Percentiles rank a stretch among this genome's conserved stretches.
phyloP scores from a whole-genome alignment of 2,113 vertebrate genomes.

The Bucco capensis region DNA sequence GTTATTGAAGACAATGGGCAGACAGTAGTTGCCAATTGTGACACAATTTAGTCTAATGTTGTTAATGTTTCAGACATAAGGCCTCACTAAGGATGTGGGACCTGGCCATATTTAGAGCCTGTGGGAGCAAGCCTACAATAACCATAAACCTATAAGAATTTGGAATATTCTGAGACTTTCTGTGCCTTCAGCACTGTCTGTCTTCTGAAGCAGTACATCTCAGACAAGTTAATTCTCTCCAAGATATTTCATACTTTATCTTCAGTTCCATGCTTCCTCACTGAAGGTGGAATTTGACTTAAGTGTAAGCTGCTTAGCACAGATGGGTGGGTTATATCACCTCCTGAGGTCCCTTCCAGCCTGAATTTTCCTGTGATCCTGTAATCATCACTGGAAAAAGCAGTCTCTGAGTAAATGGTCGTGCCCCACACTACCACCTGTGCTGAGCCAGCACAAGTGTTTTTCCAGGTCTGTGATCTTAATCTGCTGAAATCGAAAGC shows the following conservation, averaged over 20 bases:
- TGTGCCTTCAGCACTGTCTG: neutral
- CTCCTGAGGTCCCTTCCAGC: neutral
- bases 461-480: neutral
- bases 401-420: neutral
- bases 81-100: neutral
- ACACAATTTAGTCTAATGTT: neutral
- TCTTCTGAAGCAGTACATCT: neutral
- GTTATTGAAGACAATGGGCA: conserved; percentile 25
- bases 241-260: neutral
- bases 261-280: neutral
- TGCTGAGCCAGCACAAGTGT: neutral
- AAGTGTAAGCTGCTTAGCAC: neutral
- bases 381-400: neutral
- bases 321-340: neutral
- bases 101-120: conserved; percentile 4
- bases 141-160: neutral
- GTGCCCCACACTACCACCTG: neutral
- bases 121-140: neutral
- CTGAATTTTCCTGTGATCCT: neutral
- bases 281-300: neutral
- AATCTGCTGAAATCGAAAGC: neutral
- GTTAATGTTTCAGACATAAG: neutral
- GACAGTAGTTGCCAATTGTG: neutral
- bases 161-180: neutral
- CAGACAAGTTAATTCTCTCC: neutral